A percentile compares a stretch with the other conserved stretches of the same genome.
These are phyloP conservation scores for Etheostoma spectabile DNA, from an alignment of 2,113 vertebrate genomes.

Conservation along the genomic window DNA sequence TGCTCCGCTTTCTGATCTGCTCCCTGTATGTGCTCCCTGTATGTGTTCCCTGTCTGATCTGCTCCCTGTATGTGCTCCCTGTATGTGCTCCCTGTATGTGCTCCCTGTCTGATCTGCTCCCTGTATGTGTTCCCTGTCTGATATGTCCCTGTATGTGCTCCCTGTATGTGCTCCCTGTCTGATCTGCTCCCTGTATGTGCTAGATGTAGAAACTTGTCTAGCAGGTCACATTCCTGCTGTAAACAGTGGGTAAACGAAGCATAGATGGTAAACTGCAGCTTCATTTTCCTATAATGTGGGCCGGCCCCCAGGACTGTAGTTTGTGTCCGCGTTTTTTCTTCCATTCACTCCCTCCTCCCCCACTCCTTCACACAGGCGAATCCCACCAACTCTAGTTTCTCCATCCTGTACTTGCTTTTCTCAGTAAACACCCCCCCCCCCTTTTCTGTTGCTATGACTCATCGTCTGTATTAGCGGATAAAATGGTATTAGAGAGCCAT, in stretches of 20 bases:
- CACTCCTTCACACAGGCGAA: constrained; percentile 25
- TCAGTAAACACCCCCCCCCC: constrained; percentile 16
- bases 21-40: too few relatives aligned
- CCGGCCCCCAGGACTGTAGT: neutral
- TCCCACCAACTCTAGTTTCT: constrained; percentile 50
- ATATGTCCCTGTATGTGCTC: too few relatives aligned
- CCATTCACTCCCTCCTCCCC: neutral
- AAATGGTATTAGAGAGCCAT: constrained; percentile 62
- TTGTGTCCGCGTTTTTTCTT: neutral
- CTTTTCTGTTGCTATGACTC: constrained; percentile 70
- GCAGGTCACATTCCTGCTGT: neutral
- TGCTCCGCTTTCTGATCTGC: too few relatives aligned
- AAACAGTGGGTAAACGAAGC: constrained; percentile 17
- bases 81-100: too few relatives aligned
- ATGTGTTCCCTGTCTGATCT: too few relatives aligned
- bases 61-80: too few relatives aligned
- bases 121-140: too few relatives aligned
- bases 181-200: too few relatives aligned
- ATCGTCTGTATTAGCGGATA: constrained; percentile 72
- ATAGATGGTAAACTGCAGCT: neutral
- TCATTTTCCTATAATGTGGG: neutral
- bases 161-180: too few relatives aligned
- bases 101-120: too few relatives aligned
- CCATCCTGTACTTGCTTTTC: constrained; percentile 31
- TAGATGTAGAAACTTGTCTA: too few relatives aligned